Evolutionary conservation across 2,888 invertebrate genomes (phyloP).

Genomic region (Mylabris sibirica): DNA sequence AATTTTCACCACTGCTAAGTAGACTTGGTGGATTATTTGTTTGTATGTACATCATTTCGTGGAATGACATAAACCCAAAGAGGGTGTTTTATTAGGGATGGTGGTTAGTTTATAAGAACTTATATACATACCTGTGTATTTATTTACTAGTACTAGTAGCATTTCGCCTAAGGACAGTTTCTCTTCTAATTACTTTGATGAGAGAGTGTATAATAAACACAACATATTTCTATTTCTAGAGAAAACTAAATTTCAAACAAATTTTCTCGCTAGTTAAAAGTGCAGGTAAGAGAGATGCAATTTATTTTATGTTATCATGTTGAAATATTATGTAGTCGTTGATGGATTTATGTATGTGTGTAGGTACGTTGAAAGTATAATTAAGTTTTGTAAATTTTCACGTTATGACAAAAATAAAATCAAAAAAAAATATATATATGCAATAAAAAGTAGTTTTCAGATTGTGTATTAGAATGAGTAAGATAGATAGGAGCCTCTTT

Average conservation of each 20-base stretch:
- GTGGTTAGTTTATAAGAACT: slow-evolving; percentile 18
- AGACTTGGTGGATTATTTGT: not conserved
- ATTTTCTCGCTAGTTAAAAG: slow-evolving; percentile 57
- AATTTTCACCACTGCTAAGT: slow-evolving; percentile 52
- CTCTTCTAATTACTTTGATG: slow-evolving; percentile 55
- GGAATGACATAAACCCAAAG: not conserved
- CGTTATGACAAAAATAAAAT: not conserved
- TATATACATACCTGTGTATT: no score
- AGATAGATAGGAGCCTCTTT: slow-evolving; percentile 60
- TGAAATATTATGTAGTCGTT: not conserved
- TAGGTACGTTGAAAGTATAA: not conserved
- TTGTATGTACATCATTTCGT: not conserved
- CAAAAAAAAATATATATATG: no score
- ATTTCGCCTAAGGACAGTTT: slow-evolving; percentile 49
- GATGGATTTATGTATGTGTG: not conserved
- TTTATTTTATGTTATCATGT: slow-evolving; percentile 48
- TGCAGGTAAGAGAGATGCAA: slow-evolving; percentile 52
- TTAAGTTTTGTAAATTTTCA: not conserved
- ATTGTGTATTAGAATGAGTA: not conserved
- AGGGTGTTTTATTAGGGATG: not conserved
- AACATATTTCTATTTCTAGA: slow-evolving; percentile 53
- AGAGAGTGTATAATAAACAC: slow-evolving; percentile 49
- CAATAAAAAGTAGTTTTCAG: no score
- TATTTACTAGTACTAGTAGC: slow-evolving; percentile 43
- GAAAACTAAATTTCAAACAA: slow-evolving; percentile 57